Evolutionary conservation across 2,113 vertebrate genomes (phyloP).

Genomic region (Chelonoidis abingdonii): DNA sequence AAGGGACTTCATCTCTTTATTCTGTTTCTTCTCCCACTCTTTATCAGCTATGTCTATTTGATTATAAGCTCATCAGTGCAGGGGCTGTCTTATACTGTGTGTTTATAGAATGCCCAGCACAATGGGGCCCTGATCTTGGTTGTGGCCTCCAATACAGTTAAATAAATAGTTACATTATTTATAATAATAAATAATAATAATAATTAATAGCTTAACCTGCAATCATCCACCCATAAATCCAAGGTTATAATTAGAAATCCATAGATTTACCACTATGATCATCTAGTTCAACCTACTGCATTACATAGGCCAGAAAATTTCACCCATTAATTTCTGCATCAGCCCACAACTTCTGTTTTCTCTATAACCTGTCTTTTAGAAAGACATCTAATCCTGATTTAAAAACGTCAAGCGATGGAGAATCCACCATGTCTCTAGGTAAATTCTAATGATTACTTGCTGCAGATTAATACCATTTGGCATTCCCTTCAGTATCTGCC

Average conservation of each 20-base stretch:
- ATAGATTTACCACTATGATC: background rate
- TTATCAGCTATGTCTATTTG: background rate
- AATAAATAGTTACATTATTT: background rate
- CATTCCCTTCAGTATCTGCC: background rate
- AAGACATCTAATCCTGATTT: background rate
- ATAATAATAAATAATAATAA: background rate
- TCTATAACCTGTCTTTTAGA: background rate
- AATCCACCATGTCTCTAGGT: background rate
- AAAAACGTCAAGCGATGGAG: background rate
- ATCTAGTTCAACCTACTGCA: background rate
- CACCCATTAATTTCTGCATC: background rate
- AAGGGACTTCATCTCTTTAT: background rate
- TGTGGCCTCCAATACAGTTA: background rate
- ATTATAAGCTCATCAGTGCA: background rate
- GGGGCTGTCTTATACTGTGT: background rate
- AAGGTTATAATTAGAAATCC: background rate
- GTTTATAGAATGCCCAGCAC: background rate
- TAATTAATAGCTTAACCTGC: background rate
- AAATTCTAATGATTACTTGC: background rate
- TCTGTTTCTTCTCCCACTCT: background rate
- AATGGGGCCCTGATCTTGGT: background rate
- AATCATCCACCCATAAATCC: background rate
- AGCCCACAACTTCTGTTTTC: background rate
- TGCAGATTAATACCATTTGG: background rate
- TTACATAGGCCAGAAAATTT: background rate